Percentiles rank a stretch among this genome's conserved stretches.
These are phyloP conservation scores for Hybognathus amarus DNA, from an alignment of 2,797 vertebrate species.

Conservation along the genomic window DNA sequence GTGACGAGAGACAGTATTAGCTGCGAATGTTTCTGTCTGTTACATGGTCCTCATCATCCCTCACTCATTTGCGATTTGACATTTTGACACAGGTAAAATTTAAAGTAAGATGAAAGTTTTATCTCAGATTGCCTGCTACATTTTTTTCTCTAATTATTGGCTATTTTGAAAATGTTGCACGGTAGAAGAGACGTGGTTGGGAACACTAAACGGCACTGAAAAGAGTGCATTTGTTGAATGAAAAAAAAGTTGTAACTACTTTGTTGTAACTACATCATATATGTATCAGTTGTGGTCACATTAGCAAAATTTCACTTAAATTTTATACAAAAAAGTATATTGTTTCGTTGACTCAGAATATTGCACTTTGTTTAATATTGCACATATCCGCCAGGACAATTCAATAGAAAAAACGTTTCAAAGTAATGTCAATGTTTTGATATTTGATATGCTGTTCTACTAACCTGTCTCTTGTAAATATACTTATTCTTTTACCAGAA, in stretches of 20 bases:
- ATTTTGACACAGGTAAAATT: neutral
- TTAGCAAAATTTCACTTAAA: neutral
- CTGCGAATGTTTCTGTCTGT: neutral
- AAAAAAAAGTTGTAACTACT: neutral
- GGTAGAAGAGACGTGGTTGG: neutral
- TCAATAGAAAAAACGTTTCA: neutral
- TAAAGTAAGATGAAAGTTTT: slow-evolving; percentile 14
- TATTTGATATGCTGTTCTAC: neutral
- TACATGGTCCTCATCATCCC: slow-evolving; percentile 9
- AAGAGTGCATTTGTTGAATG: neutral
- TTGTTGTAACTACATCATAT: neutral
- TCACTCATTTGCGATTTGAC: slow-evolving; percentile 9
- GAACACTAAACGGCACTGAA: neutral
- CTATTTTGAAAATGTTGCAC: neutral
- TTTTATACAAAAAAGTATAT: neutral
- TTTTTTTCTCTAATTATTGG: slow-evolving; percentile 1
- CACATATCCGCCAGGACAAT: neutral
- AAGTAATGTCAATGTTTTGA: neutral
- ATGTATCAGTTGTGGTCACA: neutral
- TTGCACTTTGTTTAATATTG: neutral
- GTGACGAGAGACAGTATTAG: slow-evolving; percentile 14
- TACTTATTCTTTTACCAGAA: neutral
- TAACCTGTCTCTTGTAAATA: neutral
- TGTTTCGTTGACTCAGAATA: neutral
- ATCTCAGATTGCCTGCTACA: neutral